Conservation (phyloP, 1,140 invertebrate species). For the Bombus consobrinus region DNA sequence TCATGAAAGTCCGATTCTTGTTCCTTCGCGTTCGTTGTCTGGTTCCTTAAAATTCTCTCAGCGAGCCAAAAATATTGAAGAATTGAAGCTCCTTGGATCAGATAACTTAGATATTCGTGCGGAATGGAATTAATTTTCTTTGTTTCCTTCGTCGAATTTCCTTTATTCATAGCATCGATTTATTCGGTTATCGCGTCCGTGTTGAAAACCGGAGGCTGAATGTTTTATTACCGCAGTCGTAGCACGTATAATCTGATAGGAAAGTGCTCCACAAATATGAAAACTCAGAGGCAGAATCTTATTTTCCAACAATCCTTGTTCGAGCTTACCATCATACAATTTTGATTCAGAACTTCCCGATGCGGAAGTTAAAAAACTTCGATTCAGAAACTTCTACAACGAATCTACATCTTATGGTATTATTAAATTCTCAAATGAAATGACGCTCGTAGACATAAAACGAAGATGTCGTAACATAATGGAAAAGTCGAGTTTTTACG, state of each 20-base stretch:
- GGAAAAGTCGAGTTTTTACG: not conserved
- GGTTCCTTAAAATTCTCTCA: not conserved
- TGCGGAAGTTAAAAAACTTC: not conserved
- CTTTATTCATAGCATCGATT: not conserved
- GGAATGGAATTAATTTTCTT: not conserved
- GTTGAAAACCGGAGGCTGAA: not conserved
- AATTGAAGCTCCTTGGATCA: not conserved
- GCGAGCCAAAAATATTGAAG: not conserved
- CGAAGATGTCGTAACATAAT: not conserved
- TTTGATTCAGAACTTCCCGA: not conserved
- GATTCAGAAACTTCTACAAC: not conserved
- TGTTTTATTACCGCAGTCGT: not conserved
- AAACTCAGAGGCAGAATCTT: not conserved
- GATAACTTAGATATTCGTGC: not conserved
- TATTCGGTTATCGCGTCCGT: not conserved
- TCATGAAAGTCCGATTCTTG: slow-evolving; percentile 69
- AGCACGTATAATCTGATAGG: not conserved
- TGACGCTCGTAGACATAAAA: not conserved
- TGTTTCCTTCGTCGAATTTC: not conserved
- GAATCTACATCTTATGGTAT: not conserved
- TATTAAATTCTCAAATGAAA: not conserved
- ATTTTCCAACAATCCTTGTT: not conserved
- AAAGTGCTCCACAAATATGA: not conserved
- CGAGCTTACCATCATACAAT: not conserved
- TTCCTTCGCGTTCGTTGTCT: not conserved